A percentile compares a stretch with the other conserved stretches of the same genome.
These are phyloP conservation scores for Polydrusus tereticollis DNA, from an alignment of 2,888 invertebrate species.

Conservation along the genomic window DNA sequence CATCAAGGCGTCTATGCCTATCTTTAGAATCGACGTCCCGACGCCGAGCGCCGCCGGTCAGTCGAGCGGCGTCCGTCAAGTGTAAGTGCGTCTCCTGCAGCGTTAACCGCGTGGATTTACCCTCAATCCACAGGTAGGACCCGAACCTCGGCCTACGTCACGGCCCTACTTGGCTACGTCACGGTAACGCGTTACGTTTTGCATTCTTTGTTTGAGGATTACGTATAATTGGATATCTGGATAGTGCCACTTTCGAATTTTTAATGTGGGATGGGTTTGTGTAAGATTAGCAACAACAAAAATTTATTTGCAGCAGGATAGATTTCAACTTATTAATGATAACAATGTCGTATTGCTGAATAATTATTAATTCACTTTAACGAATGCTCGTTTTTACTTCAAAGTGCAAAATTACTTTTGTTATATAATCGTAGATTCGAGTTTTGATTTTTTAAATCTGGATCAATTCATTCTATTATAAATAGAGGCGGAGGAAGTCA, in stretches of 20 bases:
- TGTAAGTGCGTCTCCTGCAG: constrained; percentile 60
- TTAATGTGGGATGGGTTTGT: not conserved
- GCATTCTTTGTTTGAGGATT: constrained; percentile 3
- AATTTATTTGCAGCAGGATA: too few relatives aligned
- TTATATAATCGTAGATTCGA: too few relatives aligned
- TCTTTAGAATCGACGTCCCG: constrained; percentile 57
- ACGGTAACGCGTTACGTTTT: not conserved
- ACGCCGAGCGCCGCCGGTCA: constrained; percentile 56
- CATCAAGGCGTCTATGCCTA: constrained; percentile 51
- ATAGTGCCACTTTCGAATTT: not conserved
- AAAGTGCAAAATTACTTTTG: too few relatives aligned
- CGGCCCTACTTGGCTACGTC: constrained; percentile 46
- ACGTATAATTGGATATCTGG: constrained; percentile 9
- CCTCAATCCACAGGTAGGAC: constrained; percentile 64
- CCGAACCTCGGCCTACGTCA: constrained; percentile 40
- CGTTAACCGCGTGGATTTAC: constrained; percentile 60
- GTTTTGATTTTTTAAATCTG: too few relatives aligned
- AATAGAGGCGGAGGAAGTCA: not conserved
- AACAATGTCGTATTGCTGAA: too few relatives aligned
- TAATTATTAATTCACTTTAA: too few relatives aligned
- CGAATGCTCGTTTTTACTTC: too few relatives aligned
- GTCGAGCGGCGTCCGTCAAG: constrained; percentile 63
- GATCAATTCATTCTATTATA: not conserved
- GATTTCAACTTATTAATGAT: too few relatives aligned
- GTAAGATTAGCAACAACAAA: not conserved